A percentile compares a stretch with the other conserved stretches of the same genome.
phyloP scores from a whole-genome alignment of 2,888 invertebrate species.

The Ischnus inquisitorius region DNA sequence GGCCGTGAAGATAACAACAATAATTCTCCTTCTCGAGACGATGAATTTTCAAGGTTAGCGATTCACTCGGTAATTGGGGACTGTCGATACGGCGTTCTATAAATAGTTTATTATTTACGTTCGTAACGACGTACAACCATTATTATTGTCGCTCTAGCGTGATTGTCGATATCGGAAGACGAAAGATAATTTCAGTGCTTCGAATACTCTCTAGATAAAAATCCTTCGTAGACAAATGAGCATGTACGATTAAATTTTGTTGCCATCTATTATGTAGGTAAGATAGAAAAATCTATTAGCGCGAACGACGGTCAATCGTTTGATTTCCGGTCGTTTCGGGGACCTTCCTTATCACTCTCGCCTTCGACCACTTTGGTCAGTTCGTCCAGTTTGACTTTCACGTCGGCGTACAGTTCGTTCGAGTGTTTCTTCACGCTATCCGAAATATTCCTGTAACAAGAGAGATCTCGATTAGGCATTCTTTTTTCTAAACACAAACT shows the following conservation, averaged over 20 bases:
- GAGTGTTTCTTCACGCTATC: constrained; percentile 63
- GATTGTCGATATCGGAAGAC: no score
- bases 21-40: no score
- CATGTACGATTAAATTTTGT: not conserved
- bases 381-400: constrained; percentile 55
- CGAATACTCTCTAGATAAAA: no score
- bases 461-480: not conserved
- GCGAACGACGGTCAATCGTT: constrained; percentile 10
- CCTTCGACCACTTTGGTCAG: constrained; percentile 53
- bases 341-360: constrained; percentile 41
- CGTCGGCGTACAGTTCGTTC: constrained; percentile 52
- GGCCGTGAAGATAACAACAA: no score
- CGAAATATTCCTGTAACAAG: constrained; percentile 60
- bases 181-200: no score
- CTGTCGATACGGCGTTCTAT: no score
- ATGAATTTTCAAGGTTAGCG: no score
- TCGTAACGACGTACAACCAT: no score
- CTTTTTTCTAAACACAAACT: no score
- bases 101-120: no score
- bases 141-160: no score
- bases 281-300: not conserved
- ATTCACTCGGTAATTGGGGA: no score
- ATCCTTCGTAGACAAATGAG: not conserved
- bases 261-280: not conserved
- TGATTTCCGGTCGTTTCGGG: constrained; percentile 12